Evolutionary conservation across 2,113 vertebrate species (phyloP).

Genomic region (Falco punctatus): DNA sequence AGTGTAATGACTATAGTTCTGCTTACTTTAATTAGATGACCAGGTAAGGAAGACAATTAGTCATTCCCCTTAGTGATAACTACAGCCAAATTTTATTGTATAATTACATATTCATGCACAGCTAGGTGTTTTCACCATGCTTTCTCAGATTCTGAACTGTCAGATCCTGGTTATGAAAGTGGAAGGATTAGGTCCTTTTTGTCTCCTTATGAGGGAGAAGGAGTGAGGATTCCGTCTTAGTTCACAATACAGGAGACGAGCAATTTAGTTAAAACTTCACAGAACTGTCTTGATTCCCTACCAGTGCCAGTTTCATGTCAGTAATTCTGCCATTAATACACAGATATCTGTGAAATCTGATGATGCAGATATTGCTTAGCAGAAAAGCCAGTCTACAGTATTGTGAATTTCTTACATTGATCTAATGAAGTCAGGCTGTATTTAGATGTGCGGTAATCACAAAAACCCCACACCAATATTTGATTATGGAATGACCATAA

Average conservation of each 20-base stretch:
- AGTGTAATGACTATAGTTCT: background rate
- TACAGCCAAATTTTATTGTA: background rate
- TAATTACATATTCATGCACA: background rate
- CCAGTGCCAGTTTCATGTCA: background rate
- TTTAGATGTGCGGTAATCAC: background rate
- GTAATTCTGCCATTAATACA: background rate
- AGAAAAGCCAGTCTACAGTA: background rate
- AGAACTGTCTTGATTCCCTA: background rate
- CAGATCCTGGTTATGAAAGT: background rate
- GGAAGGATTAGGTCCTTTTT: background rate
- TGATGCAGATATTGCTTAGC: background rate
- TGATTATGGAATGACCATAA: background rate
- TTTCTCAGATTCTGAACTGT: background rate
- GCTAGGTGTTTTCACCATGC: background rate
- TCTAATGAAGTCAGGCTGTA: background rate
- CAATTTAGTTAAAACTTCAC: background rate
- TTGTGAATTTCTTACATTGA: background rate
- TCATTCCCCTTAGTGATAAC: background rate
- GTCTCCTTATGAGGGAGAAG: background rate
- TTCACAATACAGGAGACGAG: background rate
- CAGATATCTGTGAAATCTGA: background rate
- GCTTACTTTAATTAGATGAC: background rate
- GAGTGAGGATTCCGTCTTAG: background rate
- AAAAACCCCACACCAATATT: rapidly evolving
- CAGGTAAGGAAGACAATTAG: background rate